A percentile compares a stretch with the other conserved stretches of the same genome.
phyloP scores from a whole-genome alignment of 2,797 vertebrate genomes.

The Geotrypetes seraphini region DNA sequence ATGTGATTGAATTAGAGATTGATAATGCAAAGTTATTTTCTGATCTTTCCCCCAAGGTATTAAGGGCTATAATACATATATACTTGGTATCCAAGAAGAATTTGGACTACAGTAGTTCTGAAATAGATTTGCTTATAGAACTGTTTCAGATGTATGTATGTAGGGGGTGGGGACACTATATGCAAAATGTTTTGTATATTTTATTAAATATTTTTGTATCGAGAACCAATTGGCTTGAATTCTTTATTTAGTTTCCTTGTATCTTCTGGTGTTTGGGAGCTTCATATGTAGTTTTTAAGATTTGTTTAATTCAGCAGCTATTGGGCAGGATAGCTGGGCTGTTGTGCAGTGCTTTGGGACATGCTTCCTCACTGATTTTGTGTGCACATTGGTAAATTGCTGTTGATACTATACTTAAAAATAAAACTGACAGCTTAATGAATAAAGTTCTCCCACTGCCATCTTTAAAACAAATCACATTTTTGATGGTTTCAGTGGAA shows the following conservation, averaged over 20 bases:
- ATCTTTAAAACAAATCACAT: no score
- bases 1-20: not conserved
- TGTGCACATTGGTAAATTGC: no score
- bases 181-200: constrained; percentile 28
- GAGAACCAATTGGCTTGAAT: constrained; percentile 1
- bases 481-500: no score
- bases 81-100: constrained; percentile 71
- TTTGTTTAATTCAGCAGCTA: no score
- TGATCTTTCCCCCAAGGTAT: constrained; percentile 20
- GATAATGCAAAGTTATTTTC: constrained; percentile 13
- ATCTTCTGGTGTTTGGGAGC: no score
- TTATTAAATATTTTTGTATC: constrained; percentile 26
- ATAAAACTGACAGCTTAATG: no score
- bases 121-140: not conserved
- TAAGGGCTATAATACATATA: constrained; percentile 14
- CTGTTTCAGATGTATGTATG: not conserved
- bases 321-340: no score
- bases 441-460: no score
- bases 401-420: no score
- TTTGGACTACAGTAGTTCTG: constrained; percentile 69
- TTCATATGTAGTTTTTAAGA: no score
- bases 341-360: no score
- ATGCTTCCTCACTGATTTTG: no score
- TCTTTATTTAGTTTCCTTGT: not conserved
- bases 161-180: constrained; percentile 9